A percentile compares a stretch with the other conserved stretches of the same genome.
These are phyloP conservation scores for Spinus pinus DNA, from an alignment of 2,797 vertebrate species.

Conservation along the genomic window DNA sequence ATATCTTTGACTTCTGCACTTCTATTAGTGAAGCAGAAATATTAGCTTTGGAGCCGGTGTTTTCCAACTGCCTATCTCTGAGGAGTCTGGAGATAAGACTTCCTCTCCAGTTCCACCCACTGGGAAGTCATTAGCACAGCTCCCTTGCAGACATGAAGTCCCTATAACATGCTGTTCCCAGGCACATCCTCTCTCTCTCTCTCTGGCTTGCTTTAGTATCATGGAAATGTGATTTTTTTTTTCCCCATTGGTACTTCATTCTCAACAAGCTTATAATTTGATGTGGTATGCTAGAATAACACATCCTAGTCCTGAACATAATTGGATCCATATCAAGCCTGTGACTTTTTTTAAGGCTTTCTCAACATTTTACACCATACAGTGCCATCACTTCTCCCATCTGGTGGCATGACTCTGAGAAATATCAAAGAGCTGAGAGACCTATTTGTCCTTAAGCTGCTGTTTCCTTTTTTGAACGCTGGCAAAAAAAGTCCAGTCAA, in stretches of 20 bases:
- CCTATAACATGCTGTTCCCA: conserved; percentile 21
- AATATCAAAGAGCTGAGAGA: conserved; percentile 14
- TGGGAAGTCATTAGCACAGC: conserved; percentile 28
- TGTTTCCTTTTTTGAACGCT: conserved; percentile 17
- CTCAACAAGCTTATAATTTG: not conserved
- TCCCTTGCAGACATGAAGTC: not conserved
- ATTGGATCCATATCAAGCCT: not conserved
- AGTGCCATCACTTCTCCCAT: not conserved
- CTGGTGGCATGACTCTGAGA: not conserved
- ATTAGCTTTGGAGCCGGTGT: not conserved
- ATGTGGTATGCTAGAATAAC: not conserved
- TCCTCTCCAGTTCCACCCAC: conserved; percentile 54
- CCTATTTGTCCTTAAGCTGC: conserved; percentile 34
- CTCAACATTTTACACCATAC: not conserved
- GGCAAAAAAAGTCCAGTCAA: conserved; percentile 9
- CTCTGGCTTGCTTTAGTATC: not conserved
- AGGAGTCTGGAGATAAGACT: conserved; percentile 54
- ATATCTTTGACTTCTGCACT: conserved; percentile 28
- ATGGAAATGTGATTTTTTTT: not conserved
- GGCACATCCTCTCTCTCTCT: not conserved
- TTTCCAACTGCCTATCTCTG: conserved; percentile 50
- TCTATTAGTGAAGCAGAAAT: conserved; percentile 44
- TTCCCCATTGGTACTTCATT: not conserved
- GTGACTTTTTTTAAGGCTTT: not conserved
- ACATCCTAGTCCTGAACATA: not conserved